These are phyloP conservation scores for Cantharis nigra DNA, from an alignment of 2,888 invertebrate species.

Conservation along the genomic window DNA sequence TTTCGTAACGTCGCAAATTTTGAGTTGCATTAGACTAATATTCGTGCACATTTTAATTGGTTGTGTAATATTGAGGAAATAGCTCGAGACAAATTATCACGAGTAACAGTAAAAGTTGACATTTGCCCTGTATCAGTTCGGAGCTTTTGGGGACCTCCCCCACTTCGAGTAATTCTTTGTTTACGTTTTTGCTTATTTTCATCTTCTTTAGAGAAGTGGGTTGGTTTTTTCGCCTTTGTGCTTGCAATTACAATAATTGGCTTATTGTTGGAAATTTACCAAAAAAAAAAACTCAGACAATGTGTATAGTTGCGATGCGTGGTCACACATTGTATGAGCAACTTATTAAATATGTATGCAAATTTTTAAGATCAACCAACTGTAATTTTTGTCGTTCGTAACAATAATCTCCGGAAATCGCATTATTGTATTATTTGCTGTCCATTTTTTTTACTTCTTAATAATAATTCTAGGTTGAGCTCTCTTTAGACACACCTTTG, in stretches of 20 bases:
- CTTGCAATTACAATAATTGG: not conserved
- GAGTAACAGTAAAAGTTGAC: not conserved
- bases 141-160: not conserved
- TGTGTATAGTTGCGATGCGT: not conserved
- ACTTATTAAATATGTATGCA: not conserved
- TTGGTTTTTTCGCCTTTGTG: not conserved
- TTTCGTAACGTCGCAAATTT: not conserved
- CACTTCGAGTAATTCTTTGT: not conserved
- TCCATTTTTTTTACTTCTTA: slow-evolving; percentile 4
- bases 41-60: not conserved
- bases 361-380: not conserved
- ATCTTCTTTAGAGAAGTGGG: not conserved
- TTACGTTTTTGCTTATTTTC: not conserved
- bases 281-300: not conserved
- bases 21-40: not conserved
- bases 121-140: not conserved
- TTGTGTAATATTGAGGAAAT: not conserved
- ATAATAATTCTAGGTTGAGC: not conserved
- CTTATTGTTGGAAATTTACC: not conserved
- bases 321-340: not conserved
- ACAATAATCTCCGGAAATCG: slow-evolving; percentile 10
- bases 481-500: slow-evolving; percentile 22
- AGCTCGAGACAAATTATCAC: not conserved
- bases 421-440: slow-evolving; percentile 6
- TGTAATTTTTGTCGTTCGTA: slow-evolving; percentile 3